These are phyloP conservation scores for Chaetophractus vellerosus DNA, from an alignment of 2,797 vertebrate species.

Conservation along the genomic window DNA sequence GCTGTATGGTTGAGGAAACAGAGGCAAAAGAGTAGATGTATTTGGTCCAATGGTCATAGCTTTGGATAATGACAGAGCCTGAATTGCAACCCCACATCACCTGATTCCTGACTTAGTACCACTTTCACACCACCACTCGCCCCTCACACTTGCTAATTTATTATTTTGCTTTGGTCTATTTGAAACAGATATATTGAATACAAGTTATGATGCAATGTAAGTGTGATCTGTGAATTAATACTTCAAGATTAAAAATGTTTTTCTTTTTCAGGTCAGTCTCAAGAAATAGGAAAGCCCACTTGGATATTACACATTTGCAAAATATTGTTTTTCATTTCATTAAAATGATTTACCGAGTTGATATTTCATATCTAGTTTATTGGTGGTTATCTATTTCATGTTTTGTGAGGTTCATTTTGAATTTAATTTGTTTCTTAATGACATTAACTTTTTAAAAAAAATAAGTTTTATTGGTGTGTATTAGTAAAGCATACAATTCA, in stretches of 20 bases:
- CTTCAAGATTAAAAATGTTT: background rate
- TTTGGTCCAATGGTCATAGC: background rate
- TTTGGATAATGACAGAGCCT: background rate
- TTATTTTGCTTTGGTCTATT: slow-evolving; percentile 46
- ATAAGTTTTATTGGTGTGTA: no score
- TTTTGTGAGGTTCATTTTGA: slow-evolving; percentile 63
- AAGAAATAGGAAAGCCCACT: slow-evolving; percentile 41
- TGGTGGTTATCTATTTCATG: slow-evolving; percentile 17
- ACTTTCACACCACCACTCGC: background rate
- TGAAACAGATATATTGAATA: slow-evolving; percentile 44
- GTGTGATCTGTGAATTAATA: background rate
- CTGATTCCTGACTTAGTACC: slow-evolving; percentile 2
- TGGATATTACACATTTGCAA: background rate
- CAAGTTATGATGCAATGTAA: background rate
- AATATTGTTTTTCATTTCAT: slow-evolving; percentile 47
- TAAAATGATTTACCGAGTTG: slow-evolving; percentile 48
- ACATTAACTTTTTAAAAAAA: slow-evolving; percentile 45
- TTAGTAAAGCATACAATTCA: no score
- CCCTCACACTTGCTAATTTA: slow-evolving; percentile 2
- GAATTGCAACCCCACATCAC: background rate
- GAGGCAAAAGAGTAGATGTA: background rate
- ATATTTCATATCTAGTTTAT: slow-evolving; percentile 60
- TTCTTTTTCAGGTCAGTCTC: slow-evolving; percentile 54
- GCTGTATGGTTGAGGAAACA: slow-evolving; percentile 50
- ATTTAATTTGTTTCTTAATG: slow-evolving; percentile 59